A percentile compares a stretch with the other conserved stretches of the same genome.
Evolutionary conservation across 2,888 invertebrate species (phyloP).

Genomic region (Eristalis tenax): DNA sequence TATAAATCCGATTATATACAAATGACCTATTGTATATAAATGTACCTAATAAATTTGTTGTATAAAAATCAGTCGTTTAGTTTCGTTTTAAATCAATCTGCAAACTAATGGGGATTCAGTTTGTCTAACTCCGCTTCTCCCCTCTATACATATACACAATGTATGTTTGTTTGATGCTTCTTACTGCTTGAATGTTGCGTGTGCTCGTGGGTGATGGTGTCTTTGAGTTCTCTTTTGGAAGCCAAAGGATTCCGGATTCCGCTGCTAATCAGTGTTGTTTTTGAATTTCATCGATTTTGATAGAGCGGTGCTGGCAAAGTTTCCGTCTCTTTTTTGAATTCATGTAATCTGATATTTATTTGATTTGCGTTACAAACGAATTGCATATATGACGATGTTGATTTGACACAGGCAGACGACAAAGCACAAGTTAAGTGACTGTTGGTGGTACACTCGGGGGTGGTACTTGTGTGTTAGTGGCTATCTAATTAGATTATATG

Average conservation of each 20-base stretch:
- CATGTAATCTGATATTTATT: conserved; percentile 74
- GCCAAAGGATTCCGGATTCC: conserved; percentile 59
- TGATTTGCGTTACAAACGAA: conserved; percentile 68
- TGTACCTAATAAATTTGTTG: conserved; percentile 66
- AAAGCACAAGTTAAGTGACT: conserved; percentile 15
- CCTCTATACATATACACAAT: not conserved
- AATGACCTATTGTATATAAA: conserved; percentile 54
- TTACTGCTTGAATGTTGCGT: not conserved
- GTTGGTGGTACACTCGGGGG: not conserved
- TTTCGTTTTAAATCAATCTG: conserved; percentile 59
- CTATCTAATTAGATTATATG: conserved; percentile 63
- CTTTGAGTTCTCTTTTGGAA: conserved; percentile 23
- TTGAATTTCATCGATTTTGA: conserved; percentile 66
- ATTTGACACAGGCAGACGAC: not conserved
- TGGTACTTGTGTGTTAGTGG: not conserved
- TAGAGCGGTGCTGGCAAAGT: conserved; percentile 60
- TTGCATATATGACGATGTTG: conserved; percentile 34
- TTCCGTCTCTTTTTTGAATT: conserved; percentile 73
- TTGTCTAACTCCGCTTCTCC: conserved; percentile 21
- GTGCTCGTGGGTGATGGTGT: not conserved
- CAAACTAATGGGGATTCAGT: conserved; percentile 18
- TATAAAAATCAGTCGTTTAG: conserved; percentile 69
- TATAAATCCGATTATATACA: conserved; percentile 67
- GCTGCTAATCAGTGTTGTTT: conserved; percentile 55
- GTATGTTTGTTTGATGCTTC: not conserved